These are phyloP conservation scores for Bufo bufo DNA, from an alignment of 2,113 vertebrate species.

Conservation along the genomic window DNA sequence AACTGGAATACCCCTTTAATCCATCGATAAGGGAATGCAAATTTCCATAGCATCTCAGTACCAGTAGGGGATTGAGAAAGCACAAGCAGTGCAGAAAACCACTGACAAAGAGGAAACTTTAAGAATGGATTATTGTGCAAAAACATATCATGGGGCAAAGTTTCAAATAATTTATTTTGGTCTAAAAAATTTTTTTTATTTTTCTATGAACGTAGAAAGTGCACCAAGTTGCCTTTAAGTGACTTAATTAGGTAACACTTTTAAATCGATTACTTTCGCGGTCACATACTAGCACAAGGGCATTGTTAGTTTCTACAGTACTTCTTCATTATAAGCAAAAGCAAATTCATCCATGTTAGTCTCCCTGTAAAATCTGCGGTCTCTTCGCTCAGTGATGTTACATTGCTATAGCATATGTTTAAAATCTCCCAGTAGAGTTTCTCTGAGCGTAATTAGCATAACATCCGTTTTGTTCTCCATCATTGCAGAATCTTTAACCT, in stretches of 20 bases:
- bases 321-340: background rate
- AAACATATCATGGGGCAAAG: background rate
- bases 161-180: background rate
- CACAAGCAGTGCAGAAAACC: background rate
- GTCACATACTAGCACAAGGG: background rate
- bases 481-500: constrained; percentile 27
- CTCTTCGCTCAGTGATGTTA: background rate
- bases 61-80: background rate
- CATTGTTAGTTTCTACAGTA: background rate
- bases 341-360: background rate
- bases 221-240: background rate
- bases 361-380: background rate
- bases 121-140: background rate
- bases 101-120: background rate
- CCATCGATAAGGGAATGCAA: background rate
- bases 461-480: constrained; percentile 5
- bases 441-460: background rate
- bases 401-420: constrained; percentile 14
- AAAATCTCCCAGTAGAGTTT: constrained; percentile 15
- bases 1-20: too few species aligned
- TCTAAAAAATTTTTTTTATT: background rate
- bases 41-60: background rate
- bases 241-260: background rate
- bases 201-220: background rate
- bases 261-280: background rate